A percentile compares a stretch with the other conserved stretches of the same genome.
Conservation (phyloP, 2,797 vertebrate genomes). For the Loris lydekkerianus region DNA sequence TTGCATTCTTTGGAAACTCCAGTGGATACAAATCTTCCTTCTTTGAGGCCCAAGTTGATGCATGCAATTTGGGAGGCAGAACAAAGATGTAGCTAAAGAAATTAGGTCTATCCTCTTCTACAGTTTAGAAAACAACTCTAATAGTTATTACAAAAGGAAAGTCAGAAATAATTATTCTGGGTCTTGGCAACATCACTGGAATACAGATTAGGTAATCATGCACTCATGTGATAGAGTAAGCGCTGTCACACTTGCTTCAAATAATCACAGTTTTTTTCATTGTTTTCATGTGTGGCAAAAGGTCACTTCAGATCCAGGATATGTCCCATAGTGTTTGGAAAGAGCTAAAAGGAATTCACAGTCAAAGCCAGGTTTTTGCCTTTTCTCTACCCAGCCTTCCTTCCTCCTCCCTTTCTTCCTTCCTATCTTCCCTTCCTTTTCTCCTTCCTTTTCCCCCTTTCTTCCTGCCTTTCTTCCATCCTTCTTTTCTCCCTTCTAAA, state of each 20-base stretch:
- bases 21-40: background rate
- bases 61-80: background rate
- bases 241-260: background rate
- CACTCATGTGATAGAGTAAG: background rate
- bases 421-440: no score
- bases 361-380: background rate
- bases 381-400: fast-evolving
- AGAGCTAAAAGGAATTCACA: background rate
- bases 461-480: no score
- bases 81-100: background rate
- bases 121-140: background rate
- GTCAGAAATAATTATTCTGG: fast-evolving
- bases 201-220: fast-evolving
- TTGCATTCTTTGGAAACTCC: background rate
- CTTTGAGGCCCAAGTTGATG: background rate
- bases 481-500: conserved; percentile 6
- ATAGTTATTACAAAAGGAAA: background rate
- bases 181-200: fast-evolving
- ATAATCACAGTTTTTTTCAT: background rate
- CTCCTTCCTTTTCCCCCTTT: fast-evolving
- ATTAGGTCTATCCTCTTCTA: background rate
- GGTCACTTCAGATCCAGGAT: background rate
- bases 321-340: background rate
- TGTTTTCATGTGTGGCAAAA: background rate
- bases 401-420: no score